Evolutionary conservation across 2,113 vertebrate genomes (phyloP).

Genomic region (Dipodomys stephensi): DNA sequence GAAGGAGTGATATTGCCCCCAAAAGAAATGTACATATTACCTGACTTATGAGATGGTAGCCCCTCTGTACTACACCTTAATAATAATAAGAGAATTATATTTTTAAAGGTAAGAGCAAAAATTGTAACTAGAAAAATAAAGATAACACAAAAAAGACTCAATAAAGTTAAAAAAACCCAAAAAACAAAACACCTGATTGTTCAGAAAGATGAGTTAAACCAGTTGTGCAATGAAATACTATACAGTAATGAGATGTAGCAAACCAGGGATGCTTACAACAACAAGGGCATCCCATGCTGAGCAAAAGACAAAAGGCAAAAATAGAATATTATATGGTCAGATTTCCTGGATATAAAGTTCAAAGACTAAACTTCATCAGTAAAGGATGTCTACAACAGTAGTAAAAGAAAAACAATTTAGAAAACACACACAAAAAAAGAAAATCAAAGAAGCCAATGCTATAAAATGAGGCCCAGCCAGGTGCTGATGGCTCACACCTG

Average conservation of each 20-base stretch:
- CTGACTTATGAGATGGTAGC: too few relatives aligned
- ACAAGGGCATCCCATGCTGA: not conserved
- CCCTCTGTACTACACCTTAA: too few relatives aligned
- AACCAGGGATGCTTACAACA: not conserved
- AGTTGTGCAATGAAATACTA: conserved; percentile 1
- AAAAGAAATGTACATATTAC: too few relatives aligned
- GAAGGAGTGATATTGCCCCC: too few relatives aligned
- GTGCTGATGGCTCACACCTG: too few relatives aligned
- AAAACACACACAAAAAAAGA: not conserved
- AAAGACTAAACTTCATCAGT: not conserved
- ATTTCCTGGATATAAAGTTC: not conserved
- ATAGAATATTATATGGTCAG: not conserved
- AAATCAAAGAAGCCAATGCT: not conserved
- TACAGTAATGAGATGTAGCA: not conserved
- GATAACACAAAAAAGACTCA: not conserved
- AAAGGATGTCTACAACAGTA: not conserved
- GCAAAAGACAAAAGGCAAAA: not conserved
- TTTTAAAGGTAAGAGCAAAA: not conserved
- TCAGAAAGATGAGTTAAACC: not conserved
- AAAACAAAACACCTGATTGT: not conserved
- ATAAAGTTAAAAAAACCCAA: not conserved
- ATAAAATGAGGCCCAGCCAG: not conserved
- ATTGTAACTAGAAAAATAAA: not conserved
- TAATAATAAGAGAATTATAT: too few relatives aligned
- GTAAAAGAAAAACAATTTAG: not conserved